Evolutionary conservation across 2,113 vertebrate genomes (phyloP).

Genomic region (Alces alces): DNA sequence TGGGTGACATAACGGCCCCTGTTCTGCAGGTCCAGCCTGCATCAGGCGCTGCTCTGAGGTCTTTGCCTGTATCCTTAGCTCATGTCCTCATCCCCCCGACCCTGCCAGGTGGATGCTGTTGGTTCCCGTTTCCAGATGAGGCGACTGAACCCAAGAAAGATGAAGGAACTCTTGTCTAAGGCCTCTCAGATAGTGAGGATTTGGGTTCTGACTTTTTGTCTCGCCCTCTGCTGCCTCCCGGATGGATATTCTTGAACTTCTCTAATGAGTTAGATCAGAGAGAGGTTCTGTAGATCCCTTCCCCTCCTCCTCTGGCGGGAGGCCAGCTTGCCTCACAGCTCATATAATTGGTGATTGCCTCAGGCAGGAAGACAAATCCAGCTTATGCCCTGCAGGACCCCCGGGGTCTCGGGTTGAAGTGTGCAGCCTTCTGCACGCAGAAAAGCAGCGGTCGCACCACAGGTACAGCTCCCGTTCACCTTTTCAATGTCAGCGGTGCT

Average conservation of each 20-base stretch:
- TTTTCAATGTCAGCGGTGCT: background rate
- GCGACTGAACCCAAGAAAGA: background rate
- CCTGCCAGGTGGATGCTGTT: background rate
- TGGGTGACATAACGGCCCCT: background rate
- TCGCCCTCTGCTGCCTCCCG: background rate
- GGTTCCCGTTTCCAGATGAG: background rate
- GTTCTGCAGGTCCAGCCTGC: background rate
- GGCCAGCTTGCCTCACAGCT: slow-evolving; percentile 40
- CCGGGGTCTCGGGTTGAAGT: slow-evolving; percentile 1
- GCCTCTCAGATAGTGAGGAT: background rate
- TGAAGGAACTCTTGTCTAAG: background rate
- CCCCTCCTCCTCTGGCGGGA: slow-evolving; percentile 15
- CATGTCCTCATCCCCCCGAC: fast-evolving
- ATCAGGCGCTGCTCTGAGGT: background rate
- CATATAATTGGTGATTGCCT: slow-evolving; percentile 62
- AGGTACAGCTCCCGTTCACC: background rate
- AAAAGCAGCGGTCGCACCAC: background rate
- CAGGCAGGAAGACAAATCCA: slow-evolving; percentile 66
- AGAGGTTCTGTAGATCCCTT: slow-evolving; percentile 7
- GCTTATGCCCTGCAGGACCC: slow-evolving; percentile 66
- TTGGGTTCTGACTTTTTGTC: background rate
- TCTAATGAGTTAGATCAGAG: slow-evolving; percentile 60
- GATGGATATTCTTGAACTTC: background rate
- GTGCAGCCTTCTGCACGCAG: background rate
- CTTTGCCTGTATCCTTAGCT: background rate